phyloP scores from a whole-genome alignment of 2,797 vertebrate genomes.

The Lagorchestes hirsutus region DNA sequence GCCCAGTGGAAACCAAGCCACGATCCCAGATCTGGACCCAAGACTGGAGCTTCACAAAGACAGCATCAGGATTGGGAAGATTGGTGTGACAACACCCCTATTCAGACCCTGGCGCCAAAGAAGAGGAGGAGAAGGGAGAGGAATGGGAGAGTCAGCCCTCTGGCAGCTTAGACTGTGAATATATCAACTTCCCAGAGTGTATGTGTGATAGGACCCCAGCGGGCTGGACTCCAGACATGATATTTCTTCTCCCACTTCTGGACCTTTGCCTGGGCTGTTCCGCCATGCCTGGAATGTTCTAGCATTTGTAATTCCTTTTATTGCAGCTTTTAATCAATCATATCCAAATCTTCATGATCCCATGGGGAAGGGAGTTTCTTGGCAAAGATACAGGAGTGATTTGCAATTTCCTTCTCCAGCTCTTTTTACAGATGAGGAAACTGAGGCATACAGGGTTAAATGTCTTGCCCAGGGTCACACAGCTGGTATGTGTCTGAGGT shows the following conservation, averaged over 20 bases:
- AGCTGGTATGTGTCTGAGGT: neutral
- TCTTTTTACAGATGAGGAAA: neutral
- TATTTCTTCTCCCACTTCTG: neutral
- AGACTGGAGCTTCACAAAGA: neutral
- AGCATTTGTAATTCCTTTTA: neutral
- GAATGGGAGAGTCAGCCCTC: neutral
- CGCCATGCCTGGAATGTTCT: neutral
- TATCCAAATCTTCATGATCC: neutral
- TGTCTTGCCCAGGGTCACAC: neutral
- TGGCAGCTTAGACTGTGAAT: neutral
- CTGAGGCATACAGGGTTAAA: neutral
- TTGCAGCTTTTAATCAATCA: neutral
- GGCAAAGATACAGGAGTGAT: neutral
- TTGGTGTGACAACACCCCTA: neutral
- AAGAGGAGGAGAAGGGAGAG: neutral
- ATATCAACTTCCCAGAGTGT: neutral
- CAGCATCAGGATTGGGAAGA: neutral
- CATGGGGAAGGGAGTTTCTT: neutral
- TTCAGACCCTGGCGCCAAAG: neutral
- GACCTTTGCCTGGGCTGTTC: neutral
- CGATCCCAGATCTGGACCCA: neutral
- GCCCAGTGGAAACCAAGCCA: neutral
- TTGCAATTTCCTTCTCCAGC: neutral
- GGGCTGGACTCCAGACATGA: neutral
- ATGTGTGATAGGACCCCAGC: neutral